Base-by-base conservation (phyloP, 1,140 invertebrate species). In the Archivesica marissinica region DNA sequence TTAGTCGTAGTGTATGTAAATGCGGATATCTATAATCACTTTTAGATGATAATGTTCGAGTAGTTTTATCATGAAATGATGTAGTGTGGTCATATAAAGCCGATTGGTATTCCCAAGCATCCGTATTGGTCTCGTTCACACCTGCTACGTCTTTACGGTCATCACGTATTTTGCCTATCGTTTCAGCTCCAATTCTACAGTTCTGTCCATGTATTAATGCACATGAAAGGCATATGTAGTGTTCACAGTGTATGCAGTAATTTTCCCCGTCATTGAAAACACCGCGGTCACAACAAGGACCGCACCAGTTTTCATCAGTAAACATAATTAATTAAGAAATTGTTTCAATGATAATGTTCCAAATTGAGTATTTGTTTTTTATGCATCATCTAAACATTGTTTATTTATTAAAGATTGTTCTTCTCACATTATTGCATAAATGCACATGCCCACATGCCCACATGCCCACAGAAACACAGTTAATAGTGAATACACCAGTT, bases 191-290 rank as follows among this genome's bases (percentile, higher is more conserved):
- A 47, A 23, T 13, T 28, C n/a, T 23, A 30, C 77, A 79, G 11
- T 30, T 64, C 23, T n/a, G 9, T 44, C 77, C 59, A 64, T 79
- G 77, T 0, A 0, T 41, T 20, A 30, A 7, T n/a, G 77, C 25
- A 68, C 77, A 79, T 38, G 13, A 50, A 17, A 66, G 20, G 61
- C 77, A 79, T 44, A 79, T 30, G 38, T 79, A 79, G 20, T 66
- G 20, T 39, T 68, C 28, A 30, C 77, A 79, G 0, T 50, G n/a
- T 33, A 28, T 35, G 41, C 77, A 79, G 17, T 30, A 44, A 66
- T 79, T 79, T 13, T 79, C 77, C 23, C 77, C 77, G 28, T 79
- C 77, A 11, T 35, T 39, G 39, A 64, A 44, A 35, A 11, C 2
- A 17, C 77, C 77, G 33, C 50, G 30, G 2, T 72, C 38, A 28